Conservation (phyloP, 2,113 vertebrate genomes). For the Artemisiospiza belli region DNA sequence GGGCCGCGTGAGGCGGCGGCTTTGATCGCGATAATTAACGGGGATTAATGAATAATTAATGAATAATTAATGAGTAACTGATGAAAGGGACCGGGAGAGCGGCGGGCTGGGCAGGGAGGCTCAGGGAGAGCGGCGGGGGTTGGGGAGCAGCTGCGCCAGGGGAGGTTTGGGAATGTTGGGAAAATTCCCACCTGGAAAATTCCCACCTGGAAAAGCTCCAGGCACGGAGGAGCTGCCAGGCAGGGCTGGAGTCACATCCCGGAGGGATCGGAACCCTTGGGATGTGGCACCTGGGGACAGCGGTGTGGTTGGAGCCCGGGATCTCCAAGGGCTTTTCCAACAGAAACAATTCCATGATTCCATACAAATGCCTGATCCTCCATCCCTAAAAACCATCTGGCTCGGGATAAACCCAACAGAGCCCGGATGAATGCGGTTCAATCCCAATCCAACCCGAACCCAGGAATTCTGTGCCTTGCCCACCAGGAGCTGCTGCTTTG, state of each 20-base stretch:
- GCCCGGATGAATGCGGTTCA: background rate
- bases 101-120: no score
- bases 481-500: constrained; percentile 68
- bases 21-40: background rate
- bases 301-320: fast-evolving
- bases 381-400: background rate
- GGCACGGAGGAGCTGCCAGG: background rate
- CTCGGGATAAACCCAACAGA: background rate
- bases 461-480: constrained; percentile 57
- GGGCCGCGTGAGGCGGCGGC: background rate
- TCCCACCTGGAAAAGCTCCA: background rate
- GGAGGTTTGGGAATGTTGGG: background rate
- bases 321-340: background rate
- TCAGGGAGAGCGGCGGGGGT: background rate
- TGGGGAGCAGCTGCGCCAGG: background rate
- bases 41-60: background rate
- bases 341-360: fast-evolving
- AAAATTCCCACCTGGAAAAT: background rate
- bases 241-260: background rate
- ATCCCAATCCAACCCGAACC: constrained; percentile 62
- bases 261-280: fast-evolving
- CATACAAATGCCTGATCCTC: background rate
- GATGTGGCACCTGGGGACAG: background rate
- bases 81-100: background rate
- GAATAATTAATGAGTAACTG: background rate